Base-by-base conservation (phyloP, 2,113 vertebrate species). In the Cacatua alba region DNA sequence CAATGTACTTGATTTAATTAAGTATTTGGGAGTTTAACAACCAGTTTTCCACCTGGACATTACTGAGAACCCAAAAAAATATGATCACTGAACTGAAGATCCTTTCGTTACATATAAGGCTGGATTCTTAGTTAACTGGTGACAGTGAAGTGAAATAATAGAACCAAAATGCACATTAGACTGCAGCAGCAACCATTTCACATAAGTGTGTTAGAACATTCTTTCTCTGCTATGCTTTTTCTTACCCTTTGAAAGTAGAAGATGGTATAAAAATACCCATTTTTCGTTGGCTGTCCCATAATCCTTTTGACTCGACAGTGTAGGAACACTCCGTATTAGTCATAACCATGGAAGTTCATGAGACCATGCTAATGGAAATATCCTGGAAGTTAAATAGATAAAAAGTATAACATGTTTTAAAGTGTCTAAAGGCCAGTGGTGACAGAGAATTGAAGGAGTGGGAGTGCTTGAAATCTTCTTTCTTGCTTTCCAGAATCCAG, bases 401-500 rank as follows among this genome's bases (percentile, higher is more conserved):
- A 67, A 53, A 59, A 16, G 6, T 53, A 11, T 21, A 18, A 20
- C 11, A 6, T 59, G 24, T 53, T 71, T 23, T 17, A 80, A 57
- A 84, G 49, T 26, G 90, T 60, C 13, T 55, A 17, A 72, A 72
- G 43, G 26, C 31, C 26, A 31, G 14, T 55, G 49, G 13, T 2
- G 15, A 26, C 43, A 79, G 39, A 53, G 46, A 41, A 51, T 33
- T 55, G 39, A 44, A 83, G 49, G 17, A 41, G 5, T 75, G 69
- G 18, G 44, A n/a, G 28, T 59, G n/a, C 69, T 53, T 86, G 46
- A 85, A 75, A 21, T 76, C 5, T 29, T 37, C 81, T 23, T 51
- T 65, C 29, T 83, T 89, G 33, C 57, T 71, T 70, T 86, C 15
- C 89, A 99, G 99, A 99, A 99, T 96, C 99, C 99, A 16, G 99